A percentile compares a stretch with the other conserved stretches of the same genome.
These are phyloP conservation scores for Lasioglossum oenotherae DNA, from an alignment of 2,888 invertebrate species.

Conservation along the genomic window DNA sequence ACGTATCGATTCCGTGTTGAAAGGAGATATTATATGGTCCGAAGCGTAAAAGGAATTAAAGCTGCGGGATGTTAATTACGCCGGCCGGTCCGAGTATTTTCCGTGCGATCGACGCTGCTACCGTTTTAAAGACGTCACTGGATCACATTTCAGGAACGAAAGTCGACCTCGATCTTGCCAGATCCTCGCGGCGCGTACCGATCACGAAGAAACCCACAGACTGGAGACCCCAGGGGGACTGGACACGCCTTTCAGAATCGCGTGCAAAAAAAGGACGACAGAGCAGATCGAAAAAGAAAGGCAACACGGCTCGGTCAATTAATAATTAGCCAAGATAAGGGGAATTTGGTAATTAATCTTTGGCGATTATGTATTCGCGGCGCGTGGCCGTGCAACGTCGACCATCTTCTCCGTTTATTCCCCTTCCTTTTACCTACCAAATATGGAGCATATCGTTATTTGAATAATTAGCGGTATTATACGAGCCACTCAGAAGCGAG, in stretches of 20 bases:
- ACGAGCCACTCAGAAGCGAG: background rate
- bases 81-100: slow-evolving; percentile 14
- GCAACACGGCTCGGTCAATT: slow-evolving; percentile 47
- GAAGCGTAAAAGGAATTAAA: slow-evolving; percentile 1
- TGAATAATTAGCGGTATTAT: background rate
- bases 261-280: slow-evolving; percentile 23
- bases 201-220: slow-evolving; percentile 51
- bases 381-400: slow-evolving; percentile 25
- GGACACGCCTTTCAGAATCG: slow-evolving; percentile 60
- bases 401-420: slow-evolving; percentile 14
- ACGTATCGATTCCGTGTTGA: slow-evolving; percentile 8
- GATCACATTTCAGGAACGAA: slow-evolving; percentile 68
- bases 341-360: slow-evolving; percentile 56
- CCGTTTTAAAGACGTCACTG: slow-evolving; percentile 53
- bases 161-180: slow-evolving; percentile 67
- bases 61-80: slow-evolving; percentile 25
- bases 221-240: slow-evolving; percentile 25
- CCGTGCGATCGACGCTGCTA: slow-evolving; percentile 27
- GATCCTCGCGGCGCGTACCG: slow-evolving; percentile 23
- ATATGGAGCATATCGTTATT: background rate
- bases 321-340: slow-evolving; percentile 49
- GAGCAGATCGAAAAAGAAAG: slow-evolving; percentile 32
- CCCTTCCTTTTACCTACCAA: background rate
- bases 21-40: background rate
- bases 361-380: slow-evolving; percentile 44